phyloP scores from a whole-genome alignment of 2,113 vertebrate species.

The Axis porcinus region DNA sequence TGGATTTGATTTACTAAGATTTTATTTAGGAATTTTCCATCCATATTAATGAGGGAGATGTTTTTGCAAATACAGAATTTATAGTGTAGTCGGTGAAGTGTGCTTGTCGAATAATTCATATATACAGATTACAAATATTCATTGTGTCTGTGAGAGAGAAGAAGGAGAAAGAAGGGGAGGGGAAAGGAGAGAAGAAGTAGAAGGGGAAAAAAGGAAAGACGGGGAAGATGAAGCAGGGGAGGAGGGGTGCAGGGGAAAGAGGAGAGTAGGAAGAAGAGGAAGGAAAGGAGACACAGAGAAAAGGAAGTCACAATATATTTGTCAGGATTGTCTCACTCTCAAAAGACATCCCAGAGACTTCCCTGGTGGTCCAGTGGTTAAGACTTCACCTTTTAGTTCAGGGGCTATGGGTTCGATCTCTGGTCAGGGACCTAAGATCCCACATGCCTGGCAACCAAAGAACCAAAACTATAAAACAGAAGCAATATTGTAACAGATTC shows the following conservation, averaged over 20 bases:
- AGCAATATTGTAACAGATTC: neutral
- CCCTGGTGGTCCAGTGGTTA: neutral
- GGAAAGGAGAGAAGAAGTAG: neutral
- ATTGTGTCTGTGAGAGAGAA: neutral
- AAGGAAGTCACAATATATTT: neutral
- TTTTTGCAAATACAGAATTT: neutral
- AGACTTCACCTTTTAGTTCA: neutral
- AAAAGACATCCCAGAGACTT: neutral
- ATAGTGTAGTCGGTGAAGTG: neutral
- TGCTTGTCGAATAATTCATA: neutral
- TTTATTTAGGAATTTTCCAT: neutral
- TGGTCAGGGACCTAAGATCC: neutral
- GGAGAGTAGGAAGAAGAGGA: neutral
- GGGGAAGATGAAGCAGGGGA: neutral
- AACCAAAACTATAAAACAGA: neutral
- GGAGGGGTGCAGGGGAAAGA: neutral
- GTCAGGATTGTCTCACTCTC: neutral
- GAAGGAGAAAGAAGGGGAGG: neutral
- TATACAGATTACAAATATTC: neutral
- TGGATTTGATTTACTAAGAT: neutral
- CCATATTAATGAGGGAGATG: neutral
- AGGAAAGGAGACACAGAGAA: neutral
- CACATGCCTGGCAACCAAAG: neutral
- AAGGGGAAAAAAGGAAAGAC: neutral
- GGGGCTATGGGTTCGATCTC: neutral